Evolutionary conservation across 1,140 invertebrate species (phyloP).

Genomic region (Pseudomyrmex sp.): DNA sequence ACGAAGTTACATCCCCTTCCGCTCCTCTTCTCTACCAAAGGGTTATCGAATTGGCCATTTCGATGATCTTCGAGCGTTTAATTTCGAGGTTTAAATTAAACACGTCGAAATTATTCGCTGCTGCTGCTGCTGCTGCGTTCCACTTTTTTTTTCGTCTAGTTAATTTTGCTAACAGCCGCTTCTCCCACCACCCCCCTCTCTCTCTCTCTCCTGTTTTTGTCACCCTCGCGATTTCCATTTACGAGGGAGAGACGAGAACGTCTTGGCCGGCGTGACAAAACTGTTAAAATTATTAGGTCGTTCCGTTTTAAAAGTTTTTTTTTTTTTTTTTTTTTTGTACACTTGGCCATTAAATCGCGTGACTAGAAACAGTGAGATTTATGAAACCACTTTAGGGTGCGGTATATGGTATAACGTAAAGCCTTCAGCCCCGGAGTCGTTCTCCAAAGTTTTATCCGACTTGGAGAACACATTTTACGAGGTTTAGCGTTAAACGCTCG

Average conservation of each 20-base stretch:
- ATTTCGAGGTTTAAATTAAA: background rate
- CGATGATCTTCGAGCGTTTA: background rate
- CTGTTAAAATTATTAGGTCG: conserved; percentile 40
- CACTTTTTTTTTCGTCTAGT: background rate
- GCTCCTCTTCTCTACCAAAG: too few species aligned
- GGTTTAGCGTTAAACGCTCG: conserved; percentile 15
- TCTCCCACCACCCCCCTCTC: too few species aligned
- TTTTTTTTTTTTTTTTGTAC: conserved; percentile 36
- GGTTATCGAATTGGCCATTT: background rate
- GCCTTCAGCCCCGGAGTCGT: background rate
- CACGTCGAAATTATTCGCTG: background rate
- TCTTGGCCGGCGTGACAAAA: background rate
- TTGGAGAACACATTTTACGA: conserved; percentile 6
- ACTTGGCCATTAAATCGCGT: conserved; percentile 22
- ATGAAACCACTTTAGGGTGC: conserved; percentile 28
- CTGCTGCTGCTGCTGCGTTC: background rate
- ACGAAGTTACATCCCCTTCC: too few species aligned
- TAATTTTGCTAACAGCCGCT: background rate
- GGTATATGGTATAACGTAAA: conserved; percentile 23
- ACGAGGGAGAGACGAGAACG: background rate
- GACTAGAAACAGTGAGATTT: conserved; percentile 33
- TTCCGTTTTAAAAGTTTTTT: conserved; percentile 34
- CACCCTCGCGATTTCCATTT: conserved; percentile 3
- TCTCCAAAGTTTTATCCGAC: conserved; percentile 37
- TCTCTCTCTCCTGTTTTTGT: too few species aligned